Base-by-base conservation (phyloP, 2,797 vertebrate species). In the Kryptopterus vitreolus region DNA sequence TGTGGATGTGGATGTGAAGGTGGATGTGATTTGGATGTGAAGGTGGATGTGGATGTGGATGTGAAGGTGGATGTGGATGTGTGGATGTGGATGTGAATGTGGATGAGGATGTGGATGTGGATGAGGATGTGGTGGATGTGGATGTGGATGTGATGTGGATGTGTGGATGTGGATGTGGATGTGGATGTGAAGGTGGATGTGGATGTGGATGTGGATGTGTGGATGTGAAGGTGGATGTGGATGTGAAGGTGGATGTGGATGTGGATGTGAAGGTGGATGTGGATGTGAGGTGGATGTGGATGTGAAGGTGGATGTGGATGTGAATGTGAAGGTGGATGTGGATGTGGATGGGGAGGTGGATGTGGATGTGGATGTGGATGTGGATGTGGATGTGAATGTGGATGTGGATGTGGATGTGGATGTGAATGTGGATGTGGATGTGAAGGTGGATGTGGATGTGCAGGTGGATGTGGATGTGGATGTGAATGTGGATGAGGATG, bases 81-180 rank as follows among this genome's bases (percentile, higher is more conserved):
- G 66, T 57, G 58, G 59, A 62, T 59, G 29, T 71, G 59, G 69
- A 76, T 58, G n/a, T 59, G 33, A 61, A 74, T 33, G 48, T 72
- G 58, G 75, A n/a, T n/a, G n/a, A n/a, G n/a, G n/a, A n/a, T n/a
- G 66, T 57, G 58, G 59, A 62, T 59, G 29, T 71, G 59, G 69
- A 76, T 58, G n/a, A 59, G 33, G 69, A 74, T 33, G 48, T 72
- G 58, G 75, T 79, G n/a, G n/a, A n/a, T n/a, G n/a, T n/a, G n/a
- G n/a, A n/a, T n/a, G n/a, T n/a, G n/a, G n/a, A n/a, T n/a, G n/a
- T n/a, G n/a, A n/a, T n/a, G n/a, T n/a, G n/a, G n/a, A n/a, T n/a
- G n/a, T n/a, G 66, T 57, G 58, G 59, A 62, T 59, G 29, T 71
- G 59, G 69, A 76, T 58, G n/a, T 59, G 33, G 69, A 74, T 33